Evolutionary conservation across 2,113 vertebrate genomes (phyloP).

Genomic region (Anser brachyrhynchus): DNA sequence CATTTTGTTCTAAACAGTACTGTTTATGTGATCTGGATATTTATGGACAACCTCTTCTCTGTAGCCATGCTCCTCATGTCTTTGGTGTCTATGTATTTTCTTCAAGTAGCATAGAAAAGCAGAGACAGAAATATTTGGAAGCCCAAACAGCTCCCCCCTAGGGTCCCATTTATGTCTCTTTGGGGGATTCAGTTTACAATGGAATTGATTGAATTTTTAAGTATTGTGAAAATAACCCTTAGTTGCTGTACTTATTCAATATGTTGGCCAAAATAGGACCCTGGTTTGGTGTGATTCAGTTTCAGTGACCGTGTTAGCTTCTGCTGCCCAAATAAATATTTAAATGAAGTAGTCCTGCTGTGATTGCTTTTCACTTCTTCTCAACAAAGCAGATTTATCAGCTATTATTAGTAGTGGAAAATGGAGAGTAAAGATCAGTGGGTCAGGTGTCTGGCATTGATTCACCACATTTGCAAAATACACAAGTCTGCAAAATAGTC

Average conservation of each 20-base stretch:
- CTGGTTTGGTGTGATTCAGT: not conserved
- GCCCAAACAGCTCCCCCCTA: not conserved
- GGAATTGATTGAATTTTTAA: not conserved
- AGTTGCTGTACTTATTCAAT: not conserved
- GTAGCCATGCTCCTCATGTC: not conserved
- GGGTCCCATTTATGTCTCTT: not conserved
- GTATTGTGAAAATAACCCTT: not conserved
- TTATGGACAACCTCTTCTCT: not conserved
- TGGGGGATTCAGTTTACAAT: not conserved
- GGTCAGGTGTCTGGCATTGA: not conserved
- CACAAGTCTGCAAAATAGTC: not conserved
- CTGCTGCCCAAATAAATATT: conserved; percentile 12
- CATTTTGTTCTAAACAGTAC: conserved; percentile 18
- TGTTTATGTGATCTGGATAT: not conserved
- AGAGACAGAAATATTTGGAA: not conserved
- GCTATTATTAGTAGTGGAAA: not conserved
- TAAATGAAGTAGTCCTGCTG: not conserved
- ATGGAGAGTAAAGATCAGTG: not conserved
- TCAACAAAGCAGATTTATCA: not conserved
- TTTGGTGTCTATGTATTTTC: not conserved
- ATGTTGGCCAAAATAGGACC: not conserved
- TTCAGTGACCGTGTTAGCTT: not conserved
- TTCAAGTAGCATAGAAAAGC: not conserved
- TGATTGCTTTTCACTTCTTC: not conserved
- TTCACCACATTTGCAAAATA: not conserved